phyloP scores from a whole-genome alignment of 2,888 invertebrate genomes.

The Chelonus formosanus region DNA sequence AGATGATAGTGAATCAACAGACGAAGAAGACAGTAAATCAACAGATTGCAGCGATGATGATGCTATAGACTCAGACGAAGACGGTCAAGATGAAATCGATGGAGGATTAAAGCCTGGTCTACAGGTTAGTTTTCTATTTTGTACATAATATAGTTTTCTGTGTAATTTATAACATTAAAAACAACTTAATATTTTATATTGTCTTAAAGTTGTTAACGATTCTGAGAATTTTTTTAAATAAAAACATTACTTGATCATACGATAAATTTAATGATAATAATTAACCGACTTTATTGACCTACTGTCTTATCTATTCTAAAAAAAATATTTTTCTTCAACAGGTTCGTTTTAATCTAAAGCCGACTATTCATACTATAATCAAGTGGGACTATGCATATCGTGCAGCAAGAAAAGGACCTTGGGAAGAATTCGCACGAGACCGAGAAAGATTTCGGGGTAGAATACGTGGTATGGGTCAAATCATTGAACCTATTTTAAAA shows the following conservation, averaged over 20 bases:
- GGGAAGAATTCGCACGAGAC: constrained; percentile 69
- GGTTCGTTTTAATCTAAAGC: constrained; percentile 67
- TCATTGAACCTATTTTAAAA: constrained; percentile 64
- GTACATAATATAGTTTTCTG: too few relatives aligned
- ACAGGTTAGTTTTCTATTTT: neutral
- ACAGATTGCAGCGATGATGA: neutral
- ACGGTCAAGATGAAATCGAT: constrained; percentile 34
- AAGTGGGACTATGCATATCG: constrained; percentile 69
- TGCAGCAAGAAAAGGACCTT: constrained; percentile 68
- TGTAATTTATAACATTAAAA: too few relatives aligned
- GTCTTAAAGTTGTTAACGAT: neutral
- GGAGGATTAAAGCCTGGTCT: neutral
- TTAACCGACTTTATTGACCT: too few relatives aligned
- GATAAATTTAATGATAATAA: too few relatives aligned
- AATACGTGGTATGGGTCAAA: constrained; percentile 58
- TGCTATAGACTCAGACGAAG: neutral
- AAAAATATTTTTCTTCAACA: constrained; percentile 47
- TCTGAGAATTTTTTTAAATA: too few relatives aligned
- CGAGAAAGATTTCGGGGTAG: constrained; percentile 66
- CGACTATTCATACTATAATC: constrained; percentile 67
- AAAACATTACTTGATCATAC: too few relatives aligned
- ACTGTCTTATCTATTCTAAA: neutral
- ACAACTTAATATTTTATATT: too few relatives aligned
- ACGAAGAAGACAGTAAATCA: constrained; percentile 16
- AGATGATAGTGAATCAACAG: constrained; percentile 26